Evolutionary conservation across 2,797 vertebrate genomes (phyloP), one percentile per base, ranked within the genome.

Genomic region (Hydrolagus colliei): DNA sequence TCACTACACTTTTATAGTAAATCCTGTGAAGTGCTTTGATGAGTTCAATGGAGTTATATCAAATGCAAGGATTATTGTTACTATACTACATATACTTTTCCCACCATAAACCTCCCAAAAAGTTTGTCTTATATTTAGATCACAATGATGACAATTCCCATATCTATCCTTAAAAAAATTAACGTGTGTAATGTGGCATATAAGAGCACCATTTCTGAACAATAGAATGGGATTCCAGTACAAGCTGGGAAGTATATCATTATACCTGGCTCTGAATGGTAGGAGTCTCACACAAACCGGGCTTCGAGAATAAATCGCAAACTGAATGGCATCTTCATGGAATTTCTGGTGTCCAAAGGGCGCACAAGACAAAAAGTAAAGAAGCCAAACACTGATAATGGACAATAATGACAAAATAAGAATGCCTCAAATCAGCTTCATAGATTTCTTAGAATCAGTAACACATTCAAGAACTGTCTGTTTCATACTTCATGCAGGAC

Each of bases 261-360:
- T 18, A 59, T 20, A 61, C 18, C 9, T 10, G 41, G 65, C 20
- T n/a, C 1, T 41, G 27, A 32, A 71, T 2, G 22, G 14, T 80
- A 12, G 18, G 16, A 41, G 65, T 84, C 52, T 41, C 65, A 68
- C 16, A 68, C 16, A 41, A 10, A 9, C 35, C n/a, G 9, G 4
- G 18, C 65, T 84, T 71, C 65, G 27, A 84, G 79, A 71, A 84
- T 52, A 84, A 84, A 71, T 20, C 52, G 65, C 79, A 77, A 77
- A 77, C 41, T 59, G 52, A 35, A 14, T 18, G 65, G 16, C 32
- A 68, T 63, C n/a, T 62, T 12, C 32, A 71, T n/a, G 41, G 9
- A 35, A 71, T 84, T 77, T 71, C 79, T 68, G 1, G 18, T 68
- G 32, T n/a, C 9, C n/a, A 18, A 84, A 68, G 65, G 32, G 68